Evolutionary conservation across 2,888 invertebrate genomes (phyloP), one percentile per base, ranked within the genome.

Genomic region (Notocelia uddmanniana): DNA sequence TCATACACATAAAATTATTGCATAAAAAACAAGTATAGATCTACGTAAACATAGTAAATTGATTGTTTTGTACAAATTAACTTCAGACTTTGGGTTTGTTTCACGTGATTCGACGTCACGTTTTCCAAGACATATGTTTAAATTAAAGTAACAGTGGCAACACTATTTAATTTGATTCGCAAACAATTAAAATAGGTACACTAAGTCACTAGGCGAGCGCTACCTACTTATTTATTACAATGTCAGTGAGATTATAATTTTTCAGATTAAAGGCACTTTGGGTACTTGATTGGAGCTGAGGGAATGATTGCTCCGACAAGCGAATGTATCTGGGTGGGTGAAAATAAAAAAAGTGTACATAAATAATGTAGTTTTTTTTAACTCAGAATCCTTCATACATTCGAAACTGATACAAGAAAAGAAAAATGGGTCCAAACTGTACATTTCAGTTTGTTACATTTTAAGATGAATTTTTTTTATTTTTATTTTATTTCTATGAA

Each of bases 261-360:
- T 52, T 71, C 41, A 54, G 41, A 74, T 77, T 74, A 77, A 84
- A 85, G 84, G 84, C 84, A 85, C 84, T 84, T 84, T 74, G 74
- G 68, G 50, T 69, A 52, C 50, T 48, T 37, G 52, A 59, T 70
- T 26, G 45, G 21, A 45, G 41, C 48, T 15, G 41, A 26, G 37
- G 37, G 21, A 31, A 31, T 21, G 13, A 31, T 21, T 41, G 58
- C 63, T 18, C 31, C 31, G 8, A 18, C 5, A 13, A 52, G 31
- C 15, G 50, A 19, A 8, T 15, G 10, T 18, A 5, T 15, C 63
- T 52, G n/a, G n/a, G n/a, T n/a, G n/a, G n/a, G n/a, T n/a, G n/a
- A n/a, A n/a, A n/a, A n/a, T n/a, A n/a, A n/a, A n/a, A n/a, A n/a
- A n/a, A n/a, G n/a, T n/a, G n/a, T n/a, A n/a, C n/a, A n/a, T n/a